phyloP scores from a whole-genome alignment of 1,140 invertebrate genomes.

The Drosophila kepulauana region DNA sequence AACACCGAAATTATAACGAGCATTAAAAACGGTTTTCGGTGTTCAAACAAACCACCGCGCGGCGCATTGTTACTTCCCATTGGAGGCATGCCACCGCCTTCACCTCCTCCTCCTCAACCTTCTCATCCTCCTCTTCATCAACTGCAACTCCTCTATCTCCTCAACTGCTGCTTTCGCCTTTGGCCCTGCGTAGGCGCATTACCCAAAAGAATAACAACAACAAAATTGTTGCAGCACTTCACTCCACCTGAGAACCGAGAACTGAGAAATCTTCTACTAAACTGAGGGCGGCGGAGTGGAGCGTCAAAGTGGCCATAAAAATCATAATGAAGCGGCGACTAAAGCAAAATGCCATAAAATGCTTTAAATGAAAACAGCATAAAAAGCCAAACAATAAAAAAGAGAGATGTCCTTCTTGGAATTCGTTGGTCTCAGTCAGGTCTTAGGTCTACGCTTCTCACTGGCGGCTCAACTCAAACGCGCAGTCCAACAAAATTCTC shows the following conservation, averaged over 20 bases:
- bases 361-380: constrained; percentile 76
- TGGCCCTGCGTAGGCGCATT: constrained; percentile 45
- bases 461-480: constrained; percentile 63
- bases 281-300: constrained; percentile 28
- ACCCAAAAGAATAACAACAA: background rate
- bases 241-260: constrained; percentile 35
- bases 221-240: constrained; percentile 36
- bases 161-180: background rate
- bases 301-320: constrained; percentile 78
- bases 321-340: constrained; percentile 82
- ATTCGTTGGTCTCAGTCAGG: constrained; percentile 48
- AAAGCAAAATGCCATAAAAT: constrained; percentile 82
- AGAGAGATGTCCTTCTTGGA: constrained; percentile 74
- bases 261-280: background rate
- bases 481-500: constrained; percentile 37
- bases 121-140: constrained; percentile 10
- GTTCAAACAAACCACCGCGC: constrained; percentile 66
- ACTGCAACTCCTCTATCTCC: background rate
- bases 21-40: constrained; percentile 67
- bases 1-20: constrained; percentile 73
- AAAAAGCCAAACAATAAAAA: constrained; percentile 39
- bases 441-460: constrained; percentile 6
- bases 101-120: constrained; percentile 1
- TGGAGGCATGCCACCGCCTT: constrained; percentile 8
- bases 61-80: constrained; percentile 25